Evolutionary conservation across 1,140 invertebrate genomes (phyloP).

Genomic region (Triops longicaudatus): DNA sequence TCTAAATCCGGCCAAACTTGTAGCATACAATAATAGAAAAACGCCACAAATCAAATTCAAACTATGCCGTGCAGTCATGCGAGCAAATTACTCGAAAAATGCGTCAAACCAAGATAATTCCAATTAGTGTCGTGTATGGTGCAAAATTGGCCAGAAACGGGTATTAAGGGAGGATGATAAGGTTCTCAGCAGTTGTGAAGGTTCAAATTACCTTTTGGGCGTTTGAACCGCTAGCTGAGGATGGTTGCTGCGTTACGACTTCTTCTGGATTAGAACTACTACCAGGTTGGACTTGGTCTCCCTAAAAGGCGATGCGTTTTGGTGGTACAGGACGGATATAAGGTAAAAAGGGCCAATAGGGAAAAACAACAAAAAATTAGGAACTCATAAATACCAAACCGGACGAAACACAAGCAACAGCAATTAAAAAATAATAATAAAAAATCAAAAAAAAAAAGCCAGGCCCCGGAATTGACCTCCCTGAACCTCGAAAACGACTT

Average conservation of each 20-base stretch:
- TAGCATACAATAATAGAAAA: neutral
- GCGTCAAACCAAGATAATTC: neutral
- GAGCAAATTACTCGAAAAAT: neutral
- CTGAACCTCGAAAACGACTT: neutral
- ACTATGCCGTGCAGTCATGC: neutral
- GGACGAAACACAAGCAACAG: constrained; percentile 10
- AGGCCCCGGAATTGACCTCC: neutral
- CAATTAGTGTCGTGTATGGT: neutral
- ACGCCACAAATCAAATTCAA: neutral
- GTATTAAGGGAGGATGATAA: neutral
- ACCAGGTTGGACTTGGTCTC: neutral
- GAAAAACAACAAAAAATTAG: constrained; percentile 19
- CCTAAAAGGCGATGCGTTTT: constrained; percentile 2
- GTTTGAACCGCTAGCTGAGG: constrained; percentile 22
- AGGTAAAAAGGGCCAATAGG: constrained; percentile 15
- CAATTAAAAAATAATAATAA: no score
- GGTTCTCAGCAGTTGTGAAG: neutral
- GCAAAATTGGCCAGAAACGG: neutral
- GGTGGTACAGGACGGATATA: neutral
- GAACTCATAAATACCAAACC: neutral
- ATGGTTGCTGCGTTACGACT: constrained; percentile 22
- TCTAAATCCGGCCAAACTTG: neutral
- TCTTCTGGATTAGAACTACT: neutral
- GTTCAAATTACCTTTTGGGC: constrained; percentile 18
- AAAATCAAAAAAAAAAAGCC: neutral